Conservation (phyloP, 2,888 invertebrate genomes). For the Caenorhabditis macrosperma region DNA sequence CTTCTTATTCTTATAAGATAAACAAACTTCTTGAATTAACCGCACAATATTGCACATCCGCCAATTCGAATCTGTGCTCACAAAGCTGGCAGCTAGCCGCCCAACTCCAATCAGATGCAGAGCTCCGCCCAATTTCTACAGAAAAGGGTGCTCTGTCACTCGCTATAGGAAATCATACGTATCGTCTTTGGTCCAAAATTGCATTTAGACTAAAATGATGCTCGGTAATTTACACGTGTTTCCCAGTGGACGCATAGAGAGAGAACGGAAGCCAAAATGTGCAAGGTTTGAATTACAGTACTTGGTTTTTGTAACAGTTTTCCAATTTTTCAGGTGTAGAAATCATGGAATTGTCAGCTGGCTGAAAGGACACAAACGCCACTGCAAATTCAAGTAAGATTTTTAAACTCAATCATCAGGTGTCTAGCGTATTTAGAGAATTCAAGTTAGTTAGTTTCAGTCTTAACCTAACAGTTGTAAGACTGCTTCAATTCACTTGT, state of each 20-base stretch:
- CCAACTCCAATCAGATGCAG: conserved; percentile 46
- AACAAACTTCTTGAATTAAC: conserved; percentile 38
- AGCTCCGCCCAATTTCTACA: conserved; percentile 45
- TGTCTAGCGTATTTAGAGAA: not conserved
- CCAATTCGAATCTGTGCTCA: conserved; percentile 4
- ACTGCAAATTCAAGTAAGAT: conserved; percentile 89
- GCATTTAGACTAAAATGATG: conserved; percentile 36
- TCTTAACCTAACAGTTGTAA: too few relatives aligned
- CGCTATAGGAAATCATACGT: not conserved
- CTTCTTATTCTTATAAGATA: conserved; percentile 39
- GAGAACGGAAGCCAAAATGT: conserved; percentile 71
- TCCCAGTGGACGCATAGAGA: conserved; percentile 64
- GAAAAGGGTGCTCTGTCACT: conserved; percentile 2
- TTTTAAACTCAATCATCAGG: conserved; percentile 5
- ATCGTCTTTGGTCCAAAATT: not conserved
- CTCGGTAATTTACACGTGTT: conserved; percentile 62
- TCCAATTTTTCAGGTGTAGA: conserved; percentile 84
- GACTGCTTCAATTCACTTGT: too few relatives aligned
- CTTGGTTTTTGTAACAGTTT: not conserved
- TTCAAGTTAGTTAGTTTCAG: too few relatives aligned
- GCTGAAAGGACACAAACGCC: conserved; percentile 88
- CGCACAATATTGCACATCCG: conserved; percentile 46
- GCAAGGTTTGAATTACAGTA: conserved; percentile 49
- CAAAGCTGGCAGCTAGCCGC: conserved; percentile 10
- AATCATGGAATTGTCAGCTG: conserved; percentile 98